Percentiles rank a stretch among this genome's conserved stretches.
phyloP scores from a whole-genome alignment of 2,888 invertebrate genomes.

The Molorchus minor region DNA sequence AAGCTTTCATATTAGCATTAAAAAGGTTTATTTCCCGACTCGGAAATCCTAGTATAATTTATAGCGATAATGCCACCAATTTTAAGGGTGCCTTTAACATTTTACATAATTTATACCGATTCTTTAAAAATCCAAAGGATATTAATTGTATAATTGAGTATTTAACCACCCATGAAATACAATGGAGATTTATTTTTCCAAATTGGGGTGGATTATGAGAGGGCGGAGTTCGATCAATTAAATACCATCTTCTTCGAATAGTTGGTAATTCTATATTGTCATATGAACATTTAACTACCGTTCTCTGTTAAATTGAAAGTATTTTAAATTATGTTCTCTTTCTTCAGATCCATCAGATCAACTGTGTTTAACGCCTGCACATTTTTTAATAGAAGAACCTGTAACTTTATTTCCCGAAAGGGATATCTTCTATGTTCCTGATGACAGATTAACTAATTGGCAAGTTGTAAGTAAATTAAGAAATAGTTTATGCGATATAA shows the following conservation, averaged over 20 bases:
- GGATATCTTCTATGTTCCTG: conserved; percentile 7
- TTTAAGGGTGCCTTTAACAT: background rate
- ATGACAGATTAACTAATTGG: conserved; percentile 14
- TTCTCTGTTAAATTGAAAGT: conserved; percentile 3
- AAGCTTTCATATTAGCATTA: background rate
- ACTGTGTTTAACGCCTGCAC: background rate
- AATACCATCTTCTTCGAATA: too few relatives aligned
- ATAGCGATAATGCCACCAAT: background rate
- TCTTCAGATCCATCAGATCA: background rate
- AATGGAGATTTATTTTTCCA: background rate
- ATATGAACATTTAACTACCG: background rate
- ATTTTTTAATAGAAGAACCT: background rate
- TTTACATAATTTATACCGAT: background rate
- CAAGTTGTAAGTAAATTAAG: conserved; percentile 10
- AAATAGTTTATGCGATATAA: conserved; percentile 23
- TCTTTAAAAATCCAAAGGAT: background rate
- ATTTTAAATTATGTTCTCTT: background rate
- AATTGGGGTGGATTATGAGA: too few relatives aligned
- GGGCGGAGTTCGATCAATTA: too few relatives aligned
- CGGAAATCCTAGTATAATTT: conserved; percentile 16
- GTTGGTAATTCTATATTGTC: background rate
- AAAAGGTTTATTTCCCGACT: conserved; percentile 23
- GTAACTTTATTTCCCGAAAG: conserved; percentile 23
- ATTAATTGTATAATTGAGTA: background rate
- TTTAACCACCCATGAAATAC: background rate